Evolutionary conservation across 2,113 vertebrate genomes (phyloP).

Genomic region (Ochotona curzoniae): DNA sequence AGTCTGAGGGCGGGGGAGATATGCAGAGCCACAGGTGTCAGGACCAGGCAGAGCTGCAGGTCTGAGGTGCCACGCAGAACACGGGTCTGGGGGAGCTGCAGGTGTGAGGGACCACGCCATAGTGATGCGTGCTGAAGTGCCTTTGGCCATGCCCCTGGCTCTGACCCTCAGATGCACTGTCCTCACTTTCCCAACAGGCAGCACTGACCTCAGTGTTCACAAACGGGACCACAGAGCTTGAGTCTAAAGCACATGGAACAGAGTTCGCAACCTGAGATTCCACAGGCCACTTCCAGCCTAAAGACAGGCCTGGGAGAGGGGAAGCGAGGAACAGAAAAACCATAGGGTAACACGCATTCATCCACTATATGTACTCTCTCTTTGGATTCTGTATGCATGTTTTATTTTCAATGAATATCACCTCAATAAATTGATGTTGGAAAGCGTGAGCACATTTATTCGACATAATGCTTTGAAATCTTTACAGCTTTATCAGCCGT

Average conservation of each 20-base stretch:
- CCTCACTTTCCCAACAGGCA: neutral
- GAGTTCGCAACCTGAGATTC: neutral
- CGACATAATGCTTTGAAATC: slow-evolving; percentile 54
- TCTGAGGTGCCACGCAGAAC: too few species aligned
- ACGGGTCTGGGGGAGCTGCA: too few species aligned
- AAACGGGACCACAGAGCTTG: neutral
- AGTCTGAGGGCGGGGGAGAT: too few species aligned
- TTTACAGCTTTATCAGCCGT: slow-evolving; percentile 76
- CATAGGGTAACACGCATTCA: neutral
- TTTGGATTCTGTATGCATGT: neutral
- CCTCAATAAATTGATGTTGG: slow-evolving; percentile 44
- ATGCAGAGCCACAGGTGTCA: too few species aligned
- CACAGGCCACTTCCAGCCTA: neutral
- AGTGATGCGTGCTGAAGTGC: neutral
- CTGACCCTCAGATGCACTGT: neutral
- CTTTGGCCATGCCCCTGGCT: neutral
- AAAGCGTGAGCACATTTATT: slow-evolving; percentile 19
- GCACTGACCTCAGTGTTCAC: neutral
- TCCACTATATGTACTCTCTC: neutral
- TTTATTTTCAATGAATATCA: slow-evolving; percentile 49
- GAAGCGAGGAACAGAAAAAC: neutral
- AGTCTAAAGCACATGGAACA: neutral
- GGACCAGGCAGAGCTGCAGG: too few species aligned
- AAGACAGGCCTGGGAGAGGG: neutral
- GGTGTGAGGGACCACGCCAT: neutral